These are phyloP conservation scores for Tribolium freemani DNA, from an alignment of 2,888 invertebrate species.

Conservation along the genomic window DNA sequence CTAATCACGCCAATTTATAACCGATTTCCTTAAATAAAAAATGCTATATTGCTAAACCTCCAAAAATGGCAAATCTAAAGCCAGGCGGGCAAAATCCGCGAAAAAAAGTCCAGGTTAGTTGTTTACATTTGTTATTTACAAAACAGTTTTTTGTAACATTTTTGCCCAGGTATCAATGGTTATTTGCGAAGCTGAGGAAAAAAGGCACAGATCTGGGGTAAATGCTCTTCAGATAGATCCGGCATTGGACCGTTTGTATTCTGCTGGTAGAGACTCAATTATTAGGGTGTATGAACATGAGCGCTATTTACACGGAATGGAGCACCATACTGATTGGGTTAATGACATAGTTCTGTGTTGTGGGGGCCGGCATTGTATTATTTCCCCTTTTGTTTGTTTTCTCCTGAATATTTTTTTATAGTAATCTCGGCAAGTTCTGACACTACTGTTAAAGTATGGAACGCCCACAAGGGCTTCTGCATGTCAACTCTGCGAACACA, in stretches of 20 bases:
- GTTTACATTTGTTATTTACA: constrained; percentile 25
- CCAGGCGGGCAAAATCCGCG: constrained; percentile 64
- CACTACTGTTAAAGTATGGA: constrained; percentile 99
- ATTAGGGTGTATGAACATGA: constrained; percentile 93
- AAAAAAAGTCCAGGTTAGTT: constrained; percentile 66
- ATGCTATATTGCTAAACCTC: not conserved
- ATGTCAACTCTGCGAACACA: constrained; percentile 99
- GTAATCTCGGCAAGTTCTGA: constrained; percentile 99
- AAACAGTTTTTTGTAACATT: constrained; percentile 9
- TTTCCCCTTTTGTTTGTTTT: not conserved
- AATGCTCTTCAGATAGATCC: constrained; percentile 96
- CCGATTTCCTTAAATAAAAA: not conserved
- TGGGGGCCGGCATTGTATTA: constrained; percentile 90
- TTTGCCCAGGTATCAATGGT: constrained; percentile 92
- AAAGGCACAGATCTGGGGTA: constrained; percentile 94
- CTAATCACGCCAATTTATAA: no score
- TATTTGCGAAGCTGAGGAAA: constrained; percentile 96
- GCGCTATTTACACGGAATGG: constrained; percentile 95
- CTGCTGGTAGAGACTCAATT: constrained; percentile 97
- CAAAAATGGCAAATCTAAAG: constrained; percentile 64
- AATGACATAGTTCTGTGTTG: constrained; percentile 99
- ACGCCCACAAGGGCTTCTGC: constrained; percentile 98
- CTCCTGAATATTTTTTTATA: constrained; percentile 65
- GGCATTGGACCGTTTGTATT: constrained; percentile 88
- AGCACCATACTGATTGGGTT: constrained; percentile 99